Evolutionary conservation across 2,888 invertebrate genomes (phyloP).

Genomic region (Hedya salicella): DNA sequence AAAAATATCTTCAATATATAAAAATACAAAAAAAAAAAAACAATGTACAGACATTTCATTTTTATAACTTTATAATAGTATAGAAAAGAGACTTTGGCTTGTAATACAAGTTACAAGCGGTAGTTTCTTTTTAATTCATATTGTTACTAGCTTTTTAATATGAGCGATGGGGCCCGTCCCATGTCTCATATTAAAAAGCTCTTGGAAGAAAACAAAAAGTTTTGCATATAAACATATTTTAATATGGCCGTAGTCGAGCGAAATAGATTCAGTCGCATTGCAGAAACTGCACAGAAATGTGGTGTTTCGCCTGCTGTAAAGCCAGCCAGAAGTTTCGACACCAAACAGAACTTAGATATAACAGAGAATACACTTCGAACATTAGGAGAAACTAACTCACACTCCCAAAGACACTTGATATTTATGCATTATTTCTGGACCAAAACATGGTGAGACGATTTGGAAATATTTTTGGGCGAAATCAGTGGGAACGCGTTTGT

Average conservation of each 20-base stretch:
- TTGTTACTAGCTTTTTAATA: too few relatives aligned
- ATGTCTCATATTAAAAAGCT: too few relatives aligned
- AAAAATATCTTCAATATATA: too few relatives aligned
- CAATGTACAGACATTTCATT: too few relatives aligned
- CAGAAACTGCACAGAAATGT: constrained; percentile 45
- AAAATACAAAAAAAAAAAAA: too few relatives aligned
- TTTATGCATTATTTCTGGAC: background rate
- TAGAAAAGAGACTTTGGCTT: too few relatives aligned
- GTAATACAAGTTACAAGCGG: too few relatives aligned
- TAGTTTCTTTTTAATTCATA: too few relatives aligned
- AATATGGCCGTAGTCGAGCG: background rate
- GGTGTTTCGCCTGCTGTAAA: constrained; percentile 29
- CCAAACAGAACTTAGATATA: background rate
- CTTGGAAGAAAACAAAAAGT: too few relatives aligned
- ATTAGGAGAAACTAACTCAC: background rate
- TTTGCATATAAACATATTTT: background rate
- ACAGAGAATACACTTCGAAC: background rate
- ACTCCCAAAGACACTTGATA: background rate
- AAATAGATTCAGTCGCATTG: constrained; percentile 15
- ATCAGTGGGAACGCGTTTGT: background rate
- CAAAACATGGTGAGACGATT: background rate
- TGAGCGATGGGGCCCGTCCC: too few relatives aligned
- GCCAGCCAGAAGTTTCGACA: constrained; percentile 26
- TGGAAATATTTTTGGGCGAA: background rate
- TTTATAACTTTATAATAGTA: too few relatives aligned